Conservation (phyloP, 2,888 invertebrate species). For the Troides oblongomaculatus region DNA sequence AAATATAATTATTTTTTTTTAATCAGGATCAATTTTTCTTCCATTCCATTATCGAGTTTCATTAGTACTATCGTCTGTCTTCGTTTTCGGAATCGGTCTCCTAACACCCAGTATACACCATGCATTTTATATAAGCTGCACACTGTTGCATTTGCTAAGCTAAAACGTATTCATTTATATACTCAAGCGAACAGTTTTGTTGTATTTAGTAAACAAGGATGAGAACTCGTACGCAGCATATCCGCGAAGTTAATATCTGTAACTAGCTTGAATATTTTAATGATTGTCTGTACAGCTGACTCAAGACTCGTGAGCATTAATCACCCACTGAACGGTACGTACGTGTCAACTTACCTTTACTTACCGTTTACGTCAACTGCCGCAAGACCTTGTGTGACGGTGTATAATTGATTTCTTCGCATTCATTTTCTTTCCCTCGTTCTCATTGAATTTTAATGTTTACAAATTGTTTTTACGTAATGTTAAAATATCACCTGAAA, state of each 20-base stretch:
- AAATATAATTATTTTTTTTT: too few species aligned
- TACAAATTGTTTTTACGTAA: constrained; percentile 5
- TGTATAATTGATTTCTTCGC: constrained; percentile 21
- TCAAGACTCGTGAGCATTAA: constrained; percentile 25
- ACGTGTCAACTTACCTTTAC: constrained; percentile 26
- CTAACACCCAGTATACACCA: too few species aligned
- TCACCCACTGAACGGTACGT: constrained; percentile 18
- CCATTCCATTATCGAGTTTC: too few species aligned
- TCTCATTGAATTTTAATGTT: constrained; percentile 7
- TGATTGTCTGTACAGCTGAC: constrained; percentile 24
- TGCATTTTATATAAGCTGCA: too few species aligned
- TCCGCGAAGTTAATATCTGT: constrained; percentile 11
- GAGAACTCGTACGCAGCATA: not conserved
- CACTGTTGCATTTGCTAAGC: not conserved
- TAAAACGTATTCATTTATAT: not conserved
- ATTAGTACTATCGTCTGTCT: too few species aligned
- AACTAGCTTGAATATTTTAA: constrained; percentile 26
- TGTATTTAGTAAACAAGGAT: not conserved
- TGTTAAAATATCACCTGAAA: not conserved
- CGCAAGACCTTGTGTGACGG: constrained; percentile 28
- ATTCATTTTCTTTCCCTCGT: constrained; percentile 20
- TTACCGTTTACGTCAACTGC: constrained; percentile 30
- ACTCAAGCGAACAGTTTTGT: not conserved
- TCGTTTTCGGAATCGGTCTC: too few species aligned
- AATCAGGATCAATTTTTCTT: too few species aligned